A percentile compares a stretch with the other conserved stretches of the same genome.
These are phyloP conservation scores for Xestobium rufovillosum DNA, from an alignment of 2,888 invertebrate species.

Conservation along the genomic window DNA sequence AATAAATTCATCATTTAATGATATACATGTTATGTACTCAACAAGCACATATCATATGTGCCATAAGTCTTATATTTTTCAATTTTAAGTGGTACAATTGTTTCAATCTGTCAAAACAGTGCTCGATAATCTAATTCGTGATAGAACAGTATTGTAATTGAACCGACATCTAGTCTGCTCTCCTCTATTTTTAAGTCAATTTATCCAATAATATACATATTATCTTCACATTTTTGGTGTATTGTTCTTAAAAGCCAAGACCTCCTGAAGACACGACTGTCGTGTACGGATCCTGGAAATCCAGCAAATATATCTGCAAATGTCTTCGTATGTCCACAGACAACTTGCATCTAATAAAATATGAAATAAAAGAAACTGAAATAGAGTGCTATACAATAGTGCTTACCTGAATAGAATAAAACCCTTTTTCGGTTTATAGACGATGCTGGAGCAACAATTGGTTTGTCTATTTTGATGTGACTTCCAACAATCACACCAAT, in stretches of 20 bases:
- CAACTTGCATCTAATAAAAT: background rate
- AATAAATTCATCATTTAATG: constrained; percentile 11
- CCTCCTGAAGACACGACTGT: constrained; percentile 2
- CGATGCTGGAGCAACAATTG: constrained; percentile 16
- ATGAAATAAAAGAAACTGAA: too few species aligned
- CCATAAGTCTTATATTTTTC: constrained; percentile 9
- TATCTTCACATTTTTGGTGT: background rate
- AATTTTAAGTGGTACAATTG: constrained; percentile 14
- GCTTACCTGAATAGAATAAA: constrained; percentile 17
- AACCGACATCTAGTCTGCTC: constrained; percentile 3
- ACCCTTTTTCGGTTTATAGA: constrained; percentile 21
- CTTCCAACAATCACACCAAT: constrained; percentile 19
- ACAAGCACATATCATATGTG: constrained; percentile 15
- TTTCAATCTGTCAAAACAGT: constrained; percentile 13
- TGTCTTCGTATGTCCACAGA: background rate
- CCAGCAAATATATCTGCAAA: background rate
- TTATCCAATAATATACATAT: background rate
- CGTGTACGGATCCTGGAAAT: constrained; percentile 2
- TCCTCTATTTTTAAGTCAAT: constrained; percentile 10
- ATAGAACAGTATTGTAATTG: constrained; percentile 11
- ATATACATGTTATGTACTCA: constrained; percentile 14
- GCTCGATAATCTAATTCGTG: constrained; percentile 11
- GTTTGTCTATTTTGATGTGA: constrained; percentile 20
- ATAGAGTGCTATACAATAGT: too few species aligned
- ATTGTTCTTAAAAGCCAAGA: background rate